phyloP scores from a whole-genome alignment of 2,797 vertebrate species.

The Ctenopoma kingsleyae region DNA sequence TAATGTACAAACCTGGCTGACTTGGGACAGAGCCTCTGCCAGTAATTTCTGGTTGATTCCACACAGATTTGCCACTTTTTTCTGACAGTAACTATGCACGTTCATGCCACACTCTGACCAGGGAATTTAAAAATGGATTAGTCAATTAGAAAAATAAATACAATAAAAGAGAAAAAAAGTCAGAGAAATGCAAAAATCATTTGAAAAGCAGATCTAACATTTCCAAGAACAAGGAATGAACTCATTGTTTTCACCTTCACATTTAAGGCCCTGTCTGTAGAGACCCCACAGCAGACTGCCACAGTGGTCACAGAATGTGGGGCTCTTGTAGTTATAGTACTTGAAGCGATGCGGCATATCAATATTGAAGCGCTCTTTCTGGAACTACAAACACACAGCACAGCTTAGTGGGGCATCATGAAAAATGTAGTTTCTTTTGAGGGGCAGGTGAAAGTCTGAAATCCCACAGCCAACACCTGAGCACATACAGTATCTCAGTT shows the following conservation, averaged over 20 bases:
- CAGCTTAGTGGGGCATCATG: background rate
- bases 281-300: constrained; percentile 98
- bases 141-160: background rate
- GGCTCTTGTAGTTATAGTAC: constrained; percentile 95
- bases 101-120: constrained; percentile 93
- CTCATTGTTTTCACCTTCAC: constrained; percentile 88
- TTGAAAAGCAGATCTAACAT: background rate
- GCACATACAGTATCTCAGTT: background rate
- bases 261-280: constrained; percentile 95
- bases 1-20: constrained; percentile 86
- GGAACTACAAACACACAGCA: constrained; percentile 86
- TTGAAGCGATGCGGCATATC: constrained; percentile 98
- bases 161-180: constrained; percentile 1
- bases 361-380: constrained; percentile 98
- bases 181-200: background rate
- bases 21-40: constrained; percentile 93
- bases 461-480: background rate
- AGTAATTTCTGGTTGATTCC: constrained; percentile 98
- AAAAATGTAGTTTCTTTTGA: background rate
- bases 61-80: constrained; percentile 96
- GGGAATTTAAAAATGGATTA: constrained; percentile 5
- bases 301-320: constrained; percentile 98
- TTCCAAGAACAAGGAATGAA: background rate
- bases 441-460: background rate
- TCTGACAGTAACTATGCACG: constrained; percentile 92